Percentiles rank a stretch among this genome's conserved stretches.
phyloP scores from a whole-genome alignment of 2,797 vertebrate species.

The Nyctibius grandis region DNA sequence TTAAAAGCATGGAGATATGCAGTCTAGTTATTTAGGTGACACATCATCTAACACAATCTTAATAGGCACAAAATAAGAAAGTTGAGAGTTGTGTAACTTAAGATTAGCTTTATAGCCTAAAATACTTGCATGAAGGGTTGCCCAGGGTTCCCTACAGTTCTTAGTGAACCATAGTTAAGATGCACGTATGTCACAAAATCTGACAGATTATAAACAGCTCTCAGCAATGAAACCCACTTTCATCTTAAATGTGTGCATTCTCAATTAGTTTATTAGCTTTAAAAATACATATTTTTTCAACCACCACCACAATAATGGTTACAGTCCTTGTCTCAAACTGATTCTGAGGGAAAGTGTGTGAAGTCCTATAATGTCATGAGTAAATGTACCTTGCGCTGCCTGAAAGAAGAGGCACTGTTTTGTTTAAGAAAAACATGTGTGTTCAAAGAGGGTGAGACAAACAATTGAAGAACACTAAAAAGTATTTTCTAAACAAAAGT shows the following conservation, averaged over 20 bases:
- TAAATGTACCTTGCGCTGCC: background rate
- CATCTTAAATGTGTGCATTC: background rate
- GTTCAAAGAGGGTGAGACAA: background rate
- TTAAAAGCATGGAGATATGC: background rate
- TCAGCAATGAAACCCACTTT: background rate
- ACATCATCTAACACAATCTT: background rate
- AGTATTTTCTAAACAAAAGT: background rate
- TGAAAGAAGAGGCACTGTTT: background rate
- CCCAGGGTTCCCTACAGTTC: background rate
- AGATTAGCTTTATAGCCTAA: background rate
- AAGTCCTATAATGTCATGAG: background rate
- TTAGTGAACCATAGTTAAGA: background rate
- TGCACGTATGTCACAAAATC: background rate
- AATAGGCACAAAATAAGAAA: background rate
- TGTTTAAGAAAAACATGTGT: background rate
- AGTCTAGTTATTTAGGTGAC: background rate
- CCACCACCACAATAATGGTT: background rate
- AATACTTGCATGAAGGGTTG: background rate
- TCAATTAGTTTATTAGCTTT: background rate
- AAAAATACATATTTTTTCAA: background rate
- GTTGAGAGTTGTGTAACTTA: background rate
- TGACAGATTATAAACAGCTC: background rate
- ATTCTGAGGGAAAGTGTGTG: background rate
- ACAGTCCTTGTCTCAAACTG: background rate
- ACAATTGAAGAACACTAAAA: background rate